Base-by-base conservation (phyloP, 2,797 vertebrate species). In the Alca torda region DNA sequence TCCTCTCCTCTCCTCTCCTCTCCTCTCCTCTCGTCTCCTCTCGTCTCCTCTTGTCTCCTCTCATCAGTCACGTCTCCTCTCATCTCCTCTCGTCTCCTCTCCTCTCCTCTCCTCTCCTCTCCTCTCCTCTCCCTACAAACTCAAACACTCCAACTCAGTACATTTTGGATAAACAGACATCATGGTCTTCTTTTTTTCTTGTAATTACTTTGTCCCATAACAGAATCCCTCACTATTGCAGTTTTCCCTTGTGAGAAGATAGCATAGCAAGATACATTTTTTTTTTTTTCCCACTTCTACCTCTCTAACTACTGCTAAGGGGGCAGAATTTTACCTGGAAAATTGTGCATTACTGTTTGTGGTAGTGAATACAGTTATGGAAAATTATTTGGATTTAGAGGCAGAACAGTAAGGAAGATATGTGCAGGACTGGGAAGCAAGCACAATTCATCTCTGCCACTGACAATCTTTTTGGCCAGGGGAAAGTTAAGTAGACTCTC, bases 151-250 rank as follows among this genome's bases (percentile, higher is more conserved):
- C 56, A 59, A 16, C 13, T 57, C 15, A 78, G 12, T 14, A 43
- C 1, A 2, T 68, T 80, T 68, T 86, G 6, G 6, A 61, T 65
- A 61, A 87, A 69, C 20, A 78, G 23, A 25, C 53, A 61, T 60
- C 48, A 48, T 15, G 33, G 4, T 39, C 1, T 0, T 35, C 10
- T n/a, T 68, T 33, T 10, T 33, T 8, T 2, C 28, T 45, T 50
- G 39, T 19, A 53, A 25, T 74, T 70, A 6, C 11, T 85, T 24
- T 48, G 23, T 57, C 23, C 24, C 7, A 1, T 67, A 74, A 64
- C 17, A 84, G 70, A 75, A 68, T 78, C 13, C 12, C 35, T 77
- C 39, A 11, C 6, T 61, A 31, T 37, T 65, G 24, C 16, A 61
- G 14, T 54, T 89, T 69, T 64, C 46, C 45, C 13, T 61, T 48